phyloP scores from a whole-genome alignment of 2,888 invertebrate species.

The Sipha maydis region DNA sequence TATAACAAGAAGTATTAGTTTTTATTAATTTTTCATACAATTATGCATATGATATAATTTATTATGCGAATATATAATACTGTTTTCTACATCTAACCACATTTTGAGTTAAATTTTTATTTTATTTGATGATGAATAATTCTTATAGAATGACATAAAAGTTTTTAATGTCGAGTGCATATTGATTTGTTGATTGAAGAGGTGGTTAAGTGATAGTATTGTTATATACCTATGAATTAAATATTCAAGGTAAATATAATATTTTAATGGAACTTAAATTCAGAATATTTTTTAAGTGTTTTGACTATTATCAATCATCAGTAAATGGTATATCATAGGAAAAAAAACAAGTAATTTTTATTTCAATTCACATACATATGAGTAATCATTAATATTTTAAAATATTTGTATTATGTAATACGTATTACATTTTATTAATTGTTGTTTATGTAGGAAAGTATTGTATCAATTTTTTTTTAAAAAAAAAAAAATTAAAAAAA shows the following conservation, averaged over 20 bases:
- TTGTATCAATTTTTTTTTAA: not conserved
- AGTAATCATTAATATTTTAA: not conserved
- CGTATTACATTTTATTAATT: not conserved
- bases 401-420: not conserved
- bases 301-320: constrained; percentile 3
- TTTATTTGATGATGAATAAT: not conserved
- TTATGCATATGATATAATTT: not conserved
- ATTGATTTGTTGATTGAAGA: constrained; percentile 6
- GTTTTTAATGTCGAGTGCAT: not conserved
- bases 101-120: not conserved
- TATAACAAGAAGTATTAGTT: not conserved
- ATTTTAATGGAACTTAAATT: constrained; percentile 32
- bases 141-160: not conserved
- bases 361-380: not conserved
- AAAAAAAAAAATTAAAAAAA: not conserved
- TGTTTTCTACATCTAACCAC: not conserved
- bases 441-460: not conserved
- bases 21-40: not conserved
- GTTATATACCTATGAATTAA: not conserved
- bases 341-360: not conserved
- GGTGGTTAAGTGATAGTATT: not conserved
- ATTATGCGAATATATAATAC: not conserved
- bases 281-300: not conserved
- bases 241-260: constrained; percentile 48
- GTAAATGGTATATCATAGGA: not conserved